Evolutionary conservation across 2,113 vertebrate species (phyloP).

Genomic region (Struthidea cinerea): DNA sequence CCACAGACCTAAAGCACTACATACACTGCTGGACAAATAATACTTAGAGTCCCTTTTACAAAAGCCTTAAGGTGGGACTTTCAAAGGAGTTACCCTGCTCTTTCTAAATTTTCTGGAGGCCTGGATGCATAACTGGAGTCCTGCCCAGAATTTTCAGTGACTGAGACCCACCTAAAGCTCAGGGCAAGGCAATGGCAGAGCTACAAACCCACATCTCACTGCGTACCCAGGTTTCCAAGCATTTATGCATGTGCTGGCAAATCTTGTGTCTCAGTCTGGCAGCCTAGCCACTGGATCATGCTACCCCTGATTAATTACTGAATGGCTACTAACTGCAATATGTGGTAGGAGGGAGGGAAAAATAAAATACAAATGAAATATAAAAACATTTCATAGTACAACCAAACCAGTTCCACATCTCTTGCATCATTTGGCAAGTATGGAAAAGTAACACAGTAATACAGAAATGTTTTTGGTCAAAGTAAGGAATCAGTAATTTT

Average conservation of each 20-base stretch:
- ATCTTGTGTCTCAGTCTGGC: not conserved
- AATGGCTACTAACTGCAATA: not conserved
- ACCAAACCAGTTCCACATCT: not conserved
- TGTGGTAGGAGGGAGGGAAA: not conserved
- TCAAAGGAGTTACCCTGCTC: not conserved
- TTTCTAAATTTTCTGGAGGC: not conserved
- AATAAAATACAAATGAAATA: not conserved
- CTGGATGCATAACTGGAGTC: not conserved
- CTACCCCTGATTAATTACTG: not conserved
- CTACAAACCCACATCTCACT: not conserved
- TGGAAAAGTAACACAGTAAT: not conserved
- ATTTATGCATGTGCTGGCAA: not conserved
- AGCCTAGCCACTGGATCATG: not conserved
- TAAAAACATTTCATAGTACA: not conserved
- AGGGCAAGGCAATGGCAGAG: not conserved
- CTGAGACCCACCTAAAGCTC: not conserved
- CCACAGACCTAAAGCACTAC: not conserved
- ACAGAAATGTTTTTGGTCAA: constrained; percentile 39
- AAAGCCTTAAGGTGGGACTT: not conserved
- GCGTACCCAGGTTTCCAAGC: not conserved
- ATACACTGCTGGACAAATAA: not conserved
- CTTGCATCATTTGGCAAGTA: not conserved
- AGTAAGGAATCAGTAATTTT: constrained; percentile 14
- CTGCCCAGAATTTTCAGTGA: not conserved
- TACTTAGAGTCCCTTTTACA: not conserved